These are phyloP conservation scores for Lottia scabra DNA, from an alignment of 2,888 invertebrate genomes.

Conservation along the genomic window DNA sequence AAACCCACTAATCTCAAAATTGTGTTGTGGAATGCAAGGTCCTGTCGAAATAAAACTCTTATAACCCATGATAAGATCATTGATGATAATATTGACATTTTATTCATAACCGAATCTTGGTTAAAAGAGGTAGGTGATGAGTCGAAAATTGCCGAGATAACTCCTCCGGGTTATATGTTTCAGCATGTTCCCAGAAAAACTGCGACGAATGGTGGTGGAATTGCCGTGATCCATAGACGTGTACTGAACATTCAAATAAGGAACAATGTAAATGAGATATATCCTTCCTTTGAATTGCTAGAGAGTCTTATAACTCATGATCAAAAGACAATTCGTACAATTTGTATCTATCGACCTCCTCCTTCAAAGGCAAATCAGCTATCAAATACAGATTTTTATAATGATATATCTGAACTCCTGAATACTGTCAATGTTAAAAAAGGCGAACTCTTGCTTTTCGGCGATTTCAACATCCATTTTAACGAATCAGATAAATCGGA, in stretches of 20 bases:
- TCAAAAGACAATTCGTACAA: neutral
- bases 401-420: neutral
- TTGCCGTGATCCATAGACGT: neutral
- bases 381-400: neutral
- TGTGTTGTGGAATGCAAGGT: conserved; percentile 2
- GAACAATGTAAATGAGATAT: neutral
- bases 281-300: neutral
- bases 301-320: neutral
- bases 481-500: neutral
- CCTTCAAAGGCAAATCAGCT: neutral
- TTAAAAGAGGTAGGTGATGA: neutral
- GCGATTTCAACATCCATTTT: neutral
- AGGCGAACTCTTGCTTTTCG: neutral
- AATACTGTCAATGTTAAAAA: neutral
- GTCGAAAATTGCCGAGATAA: neutral
- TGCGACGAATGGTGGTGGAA: neutral
- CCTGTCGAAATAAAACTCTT: neutral
- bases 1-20: neutral
- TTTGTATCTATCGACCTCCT: neutral
- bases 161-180: neutral
- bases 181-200: neutral
- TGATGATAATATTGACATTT: conserved; percentile 3
- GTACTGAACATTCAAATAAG: neutral
- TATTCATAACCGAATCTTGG: neutral
- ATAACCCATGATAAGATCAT: neutral